These are phyloP conservation scores for Myrmophylax atrothorax DNA, from an alignment of 2,113 vertebrate species.

Conservation along the genomic window DNA sequence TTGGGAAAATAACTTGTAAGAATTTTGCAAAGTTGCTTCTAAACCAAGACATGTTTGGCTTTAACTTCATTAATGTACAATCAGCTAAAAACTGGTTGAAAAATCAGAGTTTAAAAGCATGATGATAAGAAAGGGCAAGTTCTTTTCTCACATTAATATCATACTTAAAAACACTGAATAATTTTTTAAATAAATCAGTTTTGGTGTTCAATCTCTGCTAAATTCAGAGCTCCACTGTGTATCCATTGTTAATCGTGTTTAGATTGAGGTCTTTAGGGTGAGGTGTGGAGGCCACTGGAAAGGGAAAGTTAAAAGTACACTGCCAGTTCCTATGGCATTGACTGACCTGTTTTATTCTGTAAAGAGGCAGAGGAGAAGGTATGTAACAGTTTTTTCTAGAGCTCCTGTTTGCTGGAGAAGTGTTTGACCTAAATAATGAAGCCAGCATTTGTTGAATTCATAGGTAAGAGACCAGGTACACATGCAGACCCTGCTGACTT, in stretches of 20 bases:
- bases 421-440: neutral
- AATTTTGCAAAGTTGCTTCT: neutral
- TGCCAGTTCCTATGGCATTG: neutral
- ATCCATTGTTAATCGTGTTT: accelerated
- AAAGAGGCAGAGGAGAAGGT: too few relatives aligned
- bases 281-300: neutral
- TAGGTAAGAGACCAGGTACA: neutral
- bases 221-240: neutral
- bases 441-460: neutral
- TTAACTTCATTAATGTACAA: neutral
- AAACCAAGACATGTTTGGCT: accelerated
- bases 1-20: neutral
- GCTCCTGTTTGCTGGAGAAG: neutral
- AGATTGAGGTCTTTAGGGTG: accelerated
- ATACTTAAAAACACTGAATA: neutral
- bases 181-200: neutral
- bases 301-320: neutral
- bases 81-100: neutral
- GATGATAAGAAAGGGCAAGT: neutral
- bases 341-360: neutral
- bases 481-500: accelerated
- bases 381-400: neutral
- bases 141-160: neutral
- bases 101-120: neutral
- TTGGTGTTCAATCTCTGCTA: neutral